Percentiles rank a stretch among this genome's conserved stretches.
Conservation (phyloP, 1,140 invertebrate genomes). For the Bicyclus anynana region DNA sequence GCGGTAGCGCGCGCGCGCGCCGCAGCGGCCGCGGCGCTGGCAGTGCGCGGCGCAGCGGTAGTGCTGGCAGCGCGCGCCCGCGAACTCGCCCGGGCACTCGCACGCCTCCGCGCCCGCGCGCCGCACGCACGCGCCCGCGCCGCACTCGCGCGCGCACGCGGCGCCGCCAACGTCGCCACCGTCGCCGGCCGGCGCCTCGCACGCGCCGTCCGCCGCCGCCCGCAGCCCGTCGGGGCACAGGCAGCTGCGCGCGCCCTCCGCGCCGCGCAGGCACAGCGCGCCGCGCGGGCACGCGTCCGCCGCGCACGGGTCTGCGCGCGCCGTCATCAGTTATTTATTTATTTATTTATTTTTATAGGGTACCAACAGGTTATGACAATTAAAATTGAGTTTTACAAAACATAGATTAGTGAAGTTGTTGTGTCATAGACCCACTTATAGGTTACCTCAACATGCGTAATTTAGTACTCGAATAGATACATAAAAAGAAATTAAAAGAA, state of each 20-base stretch:
- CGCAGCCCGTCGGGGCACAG: conserved; percentile 81
- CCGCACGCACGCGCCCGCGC: conserved; percentile 61
- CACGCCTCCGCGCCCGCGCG: conserved; percentile 50
- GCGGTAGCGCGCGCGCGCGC: not conserved
- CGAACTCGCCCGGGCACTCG: conserved; percentile 77
- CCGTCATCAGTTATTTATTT: no score
- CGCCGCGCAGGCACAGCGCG: conserved; percentile 79
- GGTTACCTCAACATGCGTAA: no score
- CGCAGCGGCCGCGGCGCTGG: conserved; percentile 79
- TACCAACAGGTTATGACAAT: no score
- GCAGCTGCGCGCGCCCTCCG: conserved; percentile 68
- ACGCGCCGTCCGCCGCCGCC: not conserved
- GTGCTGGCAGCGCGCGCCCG: conserved; percentile 79
- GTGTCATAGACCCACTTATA: no score
- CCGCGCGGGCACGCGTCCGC: conserved; percentile 76
- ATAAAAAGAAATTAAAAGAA: no score
- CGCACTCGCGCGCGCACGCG: conserved; percentile 38
- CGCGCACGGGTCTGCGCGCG: conserved; percentile 40
- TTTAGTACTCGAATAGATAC: no score
- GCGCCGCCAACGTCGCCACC: not conserved
- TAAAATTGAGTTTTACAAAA: no score
- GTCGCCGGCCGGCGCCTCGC: not conserved
- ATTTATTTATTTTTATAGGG: no score
- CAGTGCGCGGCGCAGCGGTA: conserved; percentile 82
- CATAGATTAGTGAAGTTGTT: no score